Evolutionary conservation across 92 coral and sea anemone species (phyloP).

Genomic region (Porites cylindrica): DNA sequence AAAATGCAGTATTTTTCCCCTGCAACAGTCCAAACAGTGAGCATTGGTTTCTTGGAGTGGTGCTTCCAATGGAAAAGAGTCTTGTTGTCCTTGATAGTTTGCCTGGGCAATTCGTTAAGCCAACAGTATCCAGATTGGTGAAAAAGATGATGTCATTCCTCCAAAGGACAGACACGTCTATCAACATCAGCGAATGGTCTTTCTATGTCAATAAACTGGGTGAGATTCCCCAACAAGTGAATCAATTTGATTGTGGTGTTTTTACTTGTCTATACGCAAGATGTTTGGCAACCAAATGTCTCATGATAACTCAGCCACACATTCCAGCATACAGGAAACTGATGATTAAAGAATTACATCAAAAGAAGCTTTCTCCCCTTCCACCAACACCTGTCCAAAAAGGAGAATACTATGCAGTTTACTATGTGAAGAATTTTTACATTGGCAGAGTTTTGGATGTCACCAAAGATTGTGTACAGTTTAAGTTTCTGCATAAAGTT

Average conservation of each 20-base stretch:
- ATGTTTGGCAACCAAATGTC: constrained; percentile 33
- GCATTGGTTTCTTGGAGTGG: constrained; percentile 28
- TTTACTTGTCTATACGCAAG: constrained; percentile 70
- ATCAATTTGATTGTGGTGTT: constrained; percentile 58
- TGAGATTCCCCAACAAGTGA: constrained; percentile 66
- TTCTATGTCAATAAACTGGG: constrained; percentile 45
- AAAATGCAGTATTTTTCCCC: too few relatives aligned
- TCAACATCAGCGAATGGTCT: constrained; percentile 34
- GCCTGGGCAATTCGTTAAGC: constrained; percentile 65
- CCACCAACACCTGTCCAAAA: constrained; percentile 58
- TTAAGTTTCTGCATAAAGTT: too few relatives aligned
- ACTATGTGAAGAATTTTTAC: too few relatives aligned
- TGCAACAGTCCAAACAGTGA: too few relatives aligned
- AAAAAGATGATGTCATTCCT: constrained; percentile 59
- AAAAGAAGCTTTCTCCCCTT: constrained; percentile 33
- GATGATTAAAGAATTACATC: constrained; percentile 45
- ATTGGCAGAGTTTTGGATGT: too few relatives aligned
- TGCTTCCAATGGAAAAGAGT: constrained; percentile 55
- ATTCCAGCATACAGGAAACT: constrained; percentile 43
- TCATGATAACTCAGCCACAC: constrained; percentile 8
- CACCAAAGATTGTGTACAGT: too few relatives aligned
- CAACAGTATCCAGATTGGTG: constrained; percentile 36
- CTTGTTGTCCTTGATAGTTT: not conserved
- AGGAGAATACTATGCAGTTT: constrained; percentile 26
- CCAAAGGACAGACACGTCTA: constrained; percentile 29